Evolutionary conservation across 2,113 vertebrate genomes (phyloP).

Genomic region (Pyrgilauda ruficollis): DNA sequence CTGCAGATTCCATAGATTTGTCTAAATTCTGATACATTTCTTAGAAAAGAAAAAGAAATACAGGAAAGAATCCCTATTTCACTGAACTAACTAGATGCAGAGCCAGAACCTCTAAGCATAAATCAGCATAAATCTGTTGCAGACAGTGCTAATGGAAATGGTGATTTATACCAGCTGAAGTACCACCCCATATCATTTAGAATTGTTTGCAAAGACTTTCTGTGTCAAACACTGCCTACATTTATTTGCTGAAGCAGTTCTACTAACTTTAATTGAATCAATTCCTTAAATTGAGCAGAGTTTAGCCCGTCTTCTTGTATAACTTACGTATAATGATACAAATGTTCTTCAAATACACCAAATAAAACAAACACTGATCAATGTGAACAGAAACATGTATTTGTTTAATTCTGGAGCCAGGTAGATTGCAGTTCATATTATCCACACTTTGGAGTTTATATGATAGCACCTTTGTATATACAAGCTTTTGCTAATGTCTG

Average conservation of each 20-base stretch:
- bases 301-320: neutral
- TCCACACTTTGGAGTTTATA: neutral
- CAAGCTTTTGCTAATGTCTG: neutral
- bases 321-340: neutral
- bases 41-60: neutral
- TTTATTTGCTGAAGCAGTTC: neutral
- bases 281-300: neutral
- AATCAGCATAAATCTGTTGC: neutral
- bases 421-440: neutral
- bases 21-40: neutral
- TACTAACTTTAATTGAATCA: neutral
- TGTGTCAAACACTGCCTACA: neutral
- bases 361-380: neutral
- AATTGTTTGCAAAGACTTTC: neutral
- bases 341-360: neutral
- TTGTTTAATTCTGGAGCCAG: neutral
- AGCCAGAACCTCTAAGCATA: neutral
- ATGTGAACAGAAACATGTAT: neutral
- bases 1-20: neutral
- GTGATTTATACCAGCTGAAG: neutral
- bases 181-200: neutral
- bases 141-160: neutral
- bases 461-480: neutral
- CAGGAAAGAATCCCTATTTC: neutral
- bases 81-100: neutral